Evolutionary conservation across 2,797 vertebrate genomes (phyloP), one percentile per base, ranked within the genome.

Genomic region (Silurus aristotelis): DNA sequence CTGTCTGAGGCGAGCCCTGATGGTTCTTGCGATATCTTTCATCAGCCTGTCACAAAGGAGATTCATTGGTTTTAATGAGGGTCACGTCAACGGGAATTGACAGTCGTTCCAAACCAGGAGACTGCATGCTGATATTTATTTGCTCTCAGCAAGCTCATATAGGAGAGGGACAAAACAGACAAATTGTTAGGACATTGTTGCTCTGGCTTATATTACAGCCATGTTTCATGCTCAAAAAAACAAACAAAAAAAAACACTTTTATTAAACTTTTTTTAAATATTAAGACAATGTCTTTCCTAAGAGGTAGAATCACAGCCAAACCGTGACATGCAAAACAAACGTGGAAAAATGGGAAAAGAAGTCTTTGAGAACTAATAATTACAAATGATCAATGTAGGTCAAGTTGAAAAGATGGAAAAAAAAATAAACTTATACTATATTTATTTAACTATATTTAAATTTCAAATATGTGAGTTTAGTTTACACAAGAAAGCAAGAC

Each of bases 11-110:
- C 92, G 97, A 98, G 91, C 97, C 96, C 93, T 98, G 97, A 91
- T 97, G 97, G 93, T 97, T 96, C 95, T 99, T 99, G 90, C 97
- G 97, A 95, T 97, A 97, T 83, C 97, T 95, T 91, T 99, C 98
- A 83, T 99, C 98, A 82, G 96, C 97, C 98, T 99, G 91, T 56
- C 88, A 72, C 22, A 85, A 70, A 82, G 19, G 75, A 86, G 15
- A 60, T 60, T 66, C 63, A 84, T 3, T 14, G 56, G 15, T 58
- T 17, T 14, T 6, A 15, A 38, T 12, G 25, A 58, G 55, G 9
- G 31, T 58, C 25, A 58, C 14, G 6, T n/a, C 7, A 77, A 48
- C 12, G n/a, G 22, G 6, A 58, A 48, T 3, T 0, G 61, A 64
- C 31, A 31, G 13, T 14, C 14, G 48, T 25, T 77, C 25, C 83